Conservation (phyloP, 2,113 vertebrate species). For the Hiodon alosoides region DNA sequence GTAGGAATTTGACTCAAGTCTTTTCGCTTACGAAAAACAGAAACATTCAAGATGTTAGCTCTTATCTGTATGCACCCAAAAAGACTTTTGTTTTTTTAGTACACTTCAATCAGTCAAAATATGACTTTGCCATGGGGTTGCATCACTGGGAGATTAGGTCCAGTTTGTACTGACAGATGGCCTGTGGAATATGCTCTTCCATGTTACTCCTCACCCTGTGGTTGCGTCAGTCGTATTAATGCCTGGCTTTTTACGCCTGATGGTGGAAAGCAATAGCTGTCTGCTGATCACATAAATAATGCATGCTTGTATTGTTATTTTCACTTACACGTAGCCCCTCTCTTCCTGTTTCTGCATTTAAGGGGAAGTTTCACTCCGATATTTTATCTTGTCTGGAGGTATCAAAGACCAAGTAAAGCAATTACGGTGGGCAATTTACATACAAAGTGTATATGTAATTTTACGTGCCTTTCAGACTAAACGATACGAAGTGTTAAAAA, state of each 20-base stretch:
- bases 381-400: too few relatives aligned
- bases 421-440: too few relatives aligned
- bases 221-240: not conserved
- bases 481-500: too few relatives aligned
- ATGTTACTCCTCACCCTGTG: not conserved
- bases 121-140: constrained; percentile 29
- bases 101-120: constrained; percentile 33
- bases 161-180: not conserved
- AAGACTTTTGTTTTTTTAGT: constrained; percentile 25
- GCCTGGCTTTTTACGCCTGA: not conserved
- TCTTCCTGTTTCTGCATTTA: too few relatives aligned
- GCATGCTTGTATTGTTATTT: not conserved
- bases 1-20: too few relatives aligned
- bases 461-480: too few relatives aligned
- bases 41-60: constrained; percentile 10
- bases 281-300: not conserved
- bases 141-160: constrained; percentile 21
- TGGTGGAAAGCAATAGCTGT: not conserved
- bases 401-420: too few relatives aligned
- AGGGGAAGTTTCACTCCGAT: too few relatives aligned
- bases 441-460: too few relatives aligned
- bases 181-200: not conserved
- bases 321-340: too few relatives aligned
- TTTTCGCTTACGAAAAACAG: too few relatives aligned
- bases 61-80: constrained; percentile 36